Evolutionary conservation across 2,113 vertebrate genomes (phyloP), one percentile per base, ranked within the genome.

Genomic region (Ardeotis arabs): DNA sequence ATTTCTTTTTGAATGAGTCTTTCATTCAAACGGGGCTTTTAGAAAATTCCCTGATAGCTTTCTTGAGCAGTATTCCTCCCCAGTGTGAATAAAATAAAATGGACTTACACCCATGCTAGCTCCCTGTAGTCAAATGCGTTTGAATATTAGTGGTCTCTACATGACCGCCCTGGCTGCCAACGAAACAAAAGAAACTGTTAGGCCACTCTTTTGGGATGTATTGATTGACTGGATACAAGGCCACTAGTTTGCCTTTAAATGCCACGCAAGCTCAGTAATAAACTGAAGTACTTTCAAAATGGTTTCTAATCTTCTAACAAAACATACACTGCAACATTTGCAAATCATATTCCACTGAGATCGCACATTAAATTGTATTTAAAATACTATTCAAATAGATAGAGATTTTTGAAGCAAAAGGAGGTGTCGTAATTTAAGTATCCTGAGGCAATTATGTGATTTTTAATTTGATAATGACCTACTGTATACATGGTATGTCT

Each of bases 401-500:
- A 49, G 53, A 73, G 6, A 31, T 50, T 84, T 91, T 79, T 64
- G 15, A 69, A 74, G 21, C 8, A 84, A 90, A 94, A 74, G 29
- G 23, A 84, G 15, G 13, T 58, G 33, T 67, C 53, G 47, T 47
- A 70, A 86, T 83, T 79, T 63, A 90, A 88, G 14, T 62, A 62
- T 73, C 35, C 50, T 44, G 31, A 70, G 58, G 52, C 39, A 75
- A 45, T 78, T 72, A 53, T 24, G 15, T 58, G 69, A 67, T 78
- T 80, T 94, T 84, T 47, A 62, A 69, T 92, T 92, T 94, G 27
- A 64, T 87, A 87, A 27, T 84, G 25, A 6, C 28, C 53, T 62
- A 39, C 35, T 62, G 19, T 37, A 35, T 63, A 24, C 83, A 59
- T 10, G 70, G 20, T 41, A 44, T 35, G 14, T 58, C 82, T 86